Evolutionary conservation across 92 coral and sea anemone genomes (phyloP), one percentile per base, ranked within the genome.

Genomic region (Palythoa heliodiscus): DNA sequence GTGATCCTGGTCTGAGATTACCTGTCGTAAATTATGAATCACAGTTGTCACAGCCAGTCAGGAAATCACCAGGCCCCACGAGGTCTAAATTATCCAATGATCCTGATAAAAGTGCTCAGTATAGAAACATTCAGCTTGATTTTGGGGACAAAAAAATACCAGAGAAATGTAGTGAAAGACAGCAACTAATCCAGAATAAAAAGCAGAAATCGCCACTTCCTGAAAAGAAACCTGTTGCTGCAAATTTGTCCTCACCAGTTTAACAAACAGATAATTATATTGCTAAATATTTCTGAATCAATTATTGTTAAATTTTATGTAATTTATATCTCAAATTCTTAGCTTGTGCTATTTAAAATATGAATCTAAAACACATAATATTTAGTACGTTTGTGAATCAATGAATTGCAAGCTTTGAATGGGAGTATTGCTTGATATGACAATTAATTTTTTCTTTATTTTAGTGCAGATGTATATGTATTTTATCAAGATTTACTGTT

Each of bases 101-200:
- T 9, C 84, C 57, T 22, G 84, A 80, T 2, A 48, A 80, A n/a
- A 38, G 61, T 47, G 61, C 47, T 24, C 1, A 95, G 17, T 87
- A 89, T 29, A 89, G 93, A 3, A 92, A 94, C 82, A 88, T 94
- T 52, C 90, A 94, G 76, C 95, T 94, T 23, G 98, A 94, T 78
- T 94, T 94, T 76, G 78, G 71, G 13, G 78, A 70, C 13, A 47
- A 48, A 48, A 80, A 80, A 17, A 47, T 24, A 17, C 66, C 66
- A 43, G 74, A 80, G 60, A 29, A 25, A 12, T 20, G 40, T 69
- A 38, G 37, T 8, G 13, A 24, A 15, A 48, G 66, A 24, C 60
- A 80, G 37, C 8, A 12, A 22, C 43, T 67, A n/a, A 23, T 66
- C n/a, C 12, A 15, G 22, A 80, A 19, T 14, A 35, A 80, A 5